Percentiles rank a stretch among this genome's conserved stretches.
phyloP scores from a whole-genome alignment of 2,888 invertebrate species.

The Nesidiocoris tenuis region DNA sequence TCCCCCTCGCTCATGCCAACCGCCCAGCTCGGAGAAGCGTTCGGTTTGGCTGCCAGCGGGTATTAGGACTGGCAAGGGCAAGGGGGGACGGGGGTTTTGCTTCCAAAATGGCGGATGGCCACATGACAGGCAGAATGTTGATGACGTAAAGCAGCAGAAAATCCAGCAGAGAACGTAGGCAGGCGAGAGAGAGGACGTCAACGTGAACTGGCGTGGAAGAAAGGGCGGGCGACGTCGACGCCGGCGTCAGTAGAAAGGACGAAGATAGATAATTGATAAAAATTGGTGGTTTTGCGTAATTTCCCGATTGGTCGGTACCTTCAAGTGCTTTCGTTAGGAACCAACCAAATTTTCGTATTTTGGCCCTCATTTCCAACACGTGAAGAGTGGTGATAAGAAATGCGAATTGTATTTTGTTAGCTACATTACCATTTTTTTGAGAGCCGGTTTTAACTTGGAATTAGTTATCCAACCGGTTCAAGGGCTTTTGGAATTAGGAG shows the following conservation, averaged over 20 bases:
- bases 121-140: slow-evolving; percentile 30
- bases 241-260: not conserved
- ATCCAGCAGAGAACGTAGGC: not conserved
- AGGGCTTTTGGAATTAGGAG: too few relatives aligned
- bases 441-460: too few relatives aligned
- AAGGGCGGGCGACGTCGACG: not conserved
- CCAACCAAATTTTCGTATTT: too few relatives aligned
- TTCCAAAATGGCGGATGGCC: slow-evolving; percentile 30
- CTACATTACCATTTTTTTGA: too few relatives aligned
- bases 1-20: not conserved
- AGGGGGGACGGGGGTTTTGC: slow-evolving; percentile 15
- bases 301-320: too few relatives aligned
- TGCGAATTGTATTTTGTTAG: too few relatives aligned
- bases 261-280: too few relatives aligned
- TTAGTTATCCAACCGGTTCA: too few relatives aligned
- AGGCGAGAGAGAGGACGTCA: slow-evolving; percentile 7
- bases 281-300: too few relatives aligned
- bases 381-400: too few relatives aligned
- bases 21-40: not conserved
- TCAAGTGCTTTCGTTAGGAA: too few relatives aligned
- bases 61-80: not conserved
- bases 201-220: not conserved
- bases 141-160: slow-evolving; percentile 40
- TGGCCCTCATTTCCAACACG: too few relatives aligned
- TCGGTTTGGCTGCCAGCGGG: slow-evolving; percentile 1